Conservation (phyloP, 2,113 vertebrate species). For the Callorhinus ursinus region DNA sequence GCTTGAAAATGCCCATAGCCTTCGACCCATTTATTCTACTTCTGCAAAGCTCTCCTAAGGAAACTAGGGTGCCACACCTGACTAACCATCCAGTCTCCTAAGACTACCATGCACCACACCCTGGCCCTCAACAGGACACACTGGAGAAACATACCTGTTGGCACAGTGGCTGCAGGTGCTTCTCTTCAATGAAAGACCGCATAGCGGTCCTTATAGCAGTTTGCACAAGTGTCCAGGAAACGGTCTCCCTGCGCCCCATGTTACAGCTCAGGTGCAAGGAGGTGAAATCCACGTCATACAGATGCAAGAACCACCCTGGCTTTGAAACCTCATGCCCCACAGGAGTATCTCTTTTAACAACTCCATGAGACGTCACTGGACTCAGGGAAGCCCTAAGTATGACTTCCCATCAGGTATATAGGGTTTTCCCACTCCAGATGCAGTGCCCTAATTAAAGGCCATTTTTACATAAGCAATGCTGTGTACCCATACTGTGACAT, state of each 20-base stretch:
- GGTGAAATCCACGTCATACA: not conserved
- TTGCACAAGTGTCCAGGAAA: not conserved
- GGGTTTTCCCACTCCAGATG: not conserved
- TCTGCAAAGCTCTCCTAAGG: not conserved
- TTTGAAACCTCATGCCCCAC: not conserved
- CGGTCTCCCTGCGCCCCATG: not conserved
- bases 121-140: not conserved
- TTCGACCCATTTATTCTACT: not conserved
- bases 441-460: not conserved
- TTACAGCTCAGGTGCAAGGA: not conserved
- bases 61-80: not conserved
- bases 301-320: not conserved
- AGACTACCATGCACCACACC: not conserved
- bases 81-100: not conserved
- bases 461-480: not conserved
- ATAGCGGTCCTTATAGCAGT: fast-evolving
- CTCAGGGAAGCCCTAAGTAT: not conserved
- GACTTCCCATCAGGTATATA: not conserved
- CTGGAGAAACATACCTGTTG: not conserved
- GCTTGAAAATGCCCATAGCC: not conserved
- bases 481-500: not conserved
- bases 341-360: not conserved
- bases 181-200: not conserved
- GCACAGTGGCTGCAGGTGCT: not conserved
- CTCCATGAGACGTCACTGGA: not conserved